Evolutionary conservation across 2,797 vertebrate species (phyloP), one percentile per base, ranked within the genome.

Genomic region (Sternotherus odoratus): DNA sequence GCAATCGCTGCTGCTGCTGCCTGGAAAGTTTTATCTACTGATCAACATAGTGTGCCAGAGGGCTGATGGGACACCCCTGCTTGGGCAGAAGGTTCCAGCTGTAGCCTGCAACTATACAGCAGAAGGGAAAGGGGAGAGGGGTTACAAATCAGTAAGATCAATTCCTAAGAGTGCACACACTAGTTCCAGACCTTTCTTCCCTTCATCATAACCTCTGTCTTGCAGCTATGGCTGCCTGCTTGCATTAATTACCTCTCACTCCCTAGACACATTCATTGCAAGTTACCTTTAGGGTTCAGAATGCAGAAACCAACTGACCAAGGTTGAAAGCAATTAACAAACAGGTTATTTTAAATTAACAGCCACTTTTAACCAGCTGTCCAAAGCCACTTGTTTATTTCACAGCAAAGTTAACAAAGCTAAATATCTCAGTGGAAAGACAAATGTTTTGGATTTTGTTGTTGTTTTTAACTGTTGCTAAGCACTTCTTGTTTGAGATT

Each of bases 311-410:
- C 57, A 94, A 97, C 96, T 97, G 97, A 97, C 98, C 98, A 96
- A 95, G 95, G 97, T 97, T 98, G 97, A 98, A 98, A 96, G 97
- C 98, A 98, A 98, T 98, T 98, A 98, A 97, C 96, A 97, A 98
- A 97, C 88, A 98, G 97, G 97, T 98, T 98, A 97, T 95, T 98
- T 97, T 97, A 98, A 98, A 98, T 98, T 96, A 98, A 97, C 94
- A 96, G 82, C 79, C 93, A 86, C 91, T 97, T 97, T 97, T 96
- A 94, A 93, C 90, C 96, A 98, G 96, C 93, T 97, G 96, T 93
- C 87, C 82, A 93, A 79, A 89, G 78, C 11, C 60, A 56, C 82
- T 89, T 49, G 50, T 74, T 56, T 79, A 39, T 33, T 87, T 53
- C 6, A 24, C 6, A 60, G 50, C 30, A 91, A 84, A 92, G 91